These are phyloP conservation scores for Melopsittacus undulatus DNA, from an alignment of 2,797 vertebrate species.

Conservation along the genomic window DNA sequence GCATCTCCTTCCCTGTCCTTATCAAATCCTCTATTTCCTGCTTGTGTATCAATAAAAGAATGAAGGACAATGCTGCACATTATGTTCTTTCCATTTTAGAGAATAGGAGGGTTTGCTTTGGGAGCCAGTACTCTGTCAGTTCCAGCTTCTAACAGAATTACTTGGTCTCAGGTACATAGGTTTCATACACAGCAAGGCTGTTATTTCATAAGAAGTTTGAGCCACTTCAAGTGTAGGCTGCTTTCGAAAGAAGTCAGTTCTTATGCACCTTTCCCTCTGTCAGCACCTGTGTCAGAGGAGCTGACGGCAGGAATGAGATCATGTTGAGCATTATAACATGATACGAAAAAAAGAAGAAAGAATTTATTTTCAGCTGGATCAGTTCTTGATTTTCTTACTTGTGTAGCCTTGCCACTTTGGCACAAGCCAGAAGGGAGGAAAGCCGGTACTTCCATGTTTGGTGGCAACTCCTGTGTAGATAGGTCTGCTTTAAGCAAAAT, in stretches of 20 bases:
- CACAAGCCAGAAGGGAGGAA: not conserved
- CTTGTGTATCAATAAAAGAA: not conserved
- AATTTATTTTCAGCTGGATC: not conserved
- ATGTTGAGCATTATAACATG: not conserved
- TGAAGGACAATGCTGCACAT: rapidly evolving
- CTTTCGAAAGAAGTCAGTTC: not conserved
- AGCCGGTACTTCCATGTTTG: not conserved
- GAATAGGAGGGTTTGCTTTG: not conserved
- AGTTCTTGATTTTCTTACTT: not conserved
- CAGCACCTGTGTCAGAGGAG: not conserved
- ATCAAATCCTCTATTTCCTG: not conserved
- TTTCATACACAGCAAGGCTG: not conserved
- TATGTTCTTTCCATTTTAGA: not conserved
- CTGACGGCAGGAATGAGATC: not conserved
- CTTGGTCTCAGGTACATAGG: not conserved
- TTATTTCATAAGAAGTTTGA: not conserved
- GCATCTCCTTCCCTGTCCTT: not conserved
- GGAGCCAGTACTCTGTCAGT: not conserved
- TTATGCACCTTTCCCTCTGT: not conserved
- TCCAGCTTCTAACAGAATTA: not conserved
- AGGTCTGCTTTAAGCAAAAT: not conserved
- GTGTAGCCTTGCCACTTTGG: not conserved
- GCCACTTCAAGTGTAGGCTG: not conserved
- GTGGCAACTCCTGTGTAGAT: not conserved
- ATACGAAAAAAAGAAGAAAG: rapidly evolving